Percentiles rank a stretch among this genome's conserved stretches.
Conservation (phyloP, 2,888 invertebrate species). For the Cantharis rustica region DNA sequence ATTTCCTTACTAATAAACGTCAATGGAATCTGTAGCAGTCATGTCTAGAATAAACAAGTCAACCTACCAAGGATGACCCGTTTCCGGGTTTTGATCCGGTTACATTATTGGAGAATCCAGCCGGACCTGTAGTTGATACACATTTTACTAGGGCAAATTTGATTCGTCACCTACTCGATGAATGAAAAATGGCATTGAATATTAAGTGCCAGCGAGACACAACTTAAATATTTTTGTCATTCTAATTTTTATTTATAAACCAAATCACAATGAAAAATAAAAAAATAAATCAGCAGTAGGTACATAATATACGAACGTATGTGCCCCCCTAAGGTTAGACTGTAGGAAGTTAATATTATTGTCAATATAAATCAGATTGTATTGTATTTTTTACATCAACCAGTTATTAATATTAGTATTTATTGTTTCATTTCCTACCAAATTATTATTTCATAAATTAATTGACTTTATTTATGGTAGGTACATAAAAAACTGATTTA, state of each 20-base stretch:
- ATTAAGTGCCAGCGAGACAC: not conserved
- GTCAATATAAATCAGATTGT: not conserved
- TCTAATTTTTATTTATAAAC: not conserved
- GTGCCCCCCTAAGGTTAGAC: not conserved
- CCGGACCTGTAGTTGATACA: conserved; percentile 15
- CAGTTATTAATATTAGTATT: not conserved
- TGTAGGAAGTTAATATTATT: not conserved
- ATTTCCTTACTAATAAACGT: not conserved
- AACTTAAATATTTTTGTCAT: not conserved
- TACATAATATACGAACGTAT: not conserved
- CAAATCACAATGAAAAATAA: not conserved
- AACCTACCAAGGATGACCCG: not conserved
- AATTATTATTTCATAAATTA: not conserved
- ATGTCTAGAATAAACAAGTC: not conserved
- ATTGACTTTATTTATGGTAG: not conserved
- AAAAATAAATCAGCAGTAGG: not conserved
- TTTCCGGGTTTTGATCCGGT: conserved; percentile 19
- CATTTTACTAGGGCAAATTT: conserved; percentile 7
- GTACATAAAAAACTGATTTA: not conserved
- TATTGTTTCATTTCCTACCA: not conserved
- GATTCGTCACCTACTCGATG: conserved; percentile 3
- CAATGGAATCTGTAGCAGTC: not conserved
- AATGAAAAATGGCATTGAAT: conserved; percentile 1
- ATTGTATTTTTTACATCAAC: not conserved
- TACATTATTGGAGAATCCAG: conserved; percentile 17